A percentile compares a stretch with the other conserved stretches of the same genome.
Conservation (phyloP, 2,113 vertebrate genomes). For the Leucopsar rothschildi region DNA sequence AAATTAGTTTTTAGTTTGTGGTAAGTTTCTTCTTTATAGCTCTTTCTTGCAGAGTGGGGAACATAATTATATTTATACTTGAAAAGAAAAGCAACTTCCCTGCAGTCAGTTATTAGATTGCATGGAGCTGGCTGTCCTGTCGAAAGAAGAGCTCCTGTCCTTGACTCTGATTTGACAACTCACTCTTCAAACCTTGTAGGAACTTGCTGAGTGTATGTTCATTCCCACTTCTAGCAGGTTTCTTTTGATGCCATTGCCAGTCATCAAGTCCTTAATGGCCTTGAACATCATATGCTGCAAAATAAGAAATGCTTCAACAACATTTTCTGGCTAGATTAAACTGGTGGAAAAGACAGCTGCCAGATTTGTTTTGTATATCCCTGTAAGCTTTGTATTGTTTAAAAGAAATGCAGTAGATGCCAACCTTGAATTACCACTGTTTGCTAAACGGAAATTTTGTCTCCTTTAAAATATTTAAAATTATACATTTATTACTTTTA, state of each 20-base stretch:
- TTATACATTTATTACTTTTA: neutral
- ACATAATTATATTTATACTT: neutral
- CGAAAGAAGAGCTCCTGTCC: neutral
- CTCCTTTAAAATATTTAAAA: neutral
- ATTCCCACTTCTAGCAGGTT: neutral
- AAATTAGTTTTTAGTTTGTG: neutral
- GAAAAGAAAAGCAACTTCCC: neutral
- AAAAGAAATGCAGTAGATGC: neutral
- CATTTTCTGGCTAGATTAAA: neutral
- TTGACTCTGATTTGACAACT: neutral
- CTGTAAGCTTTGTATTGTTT: neutral
- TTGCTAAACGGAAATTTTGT: neutral
- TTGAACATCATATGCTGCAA: neutral
- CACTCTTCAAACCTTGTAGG: neutral
- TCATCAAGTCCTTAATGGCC: neutral
- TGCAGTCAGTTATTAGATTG: neutral
- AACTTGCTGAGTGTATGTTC: neutral
- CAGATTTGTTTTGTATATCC: neutral
- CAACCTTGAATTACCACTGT: neutral
- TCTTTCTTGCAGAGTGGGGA: neutral
- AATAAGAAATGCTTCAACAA: neutral
- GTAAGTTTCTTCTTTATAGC: neutral
- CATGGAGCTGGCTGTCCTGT: neutral
- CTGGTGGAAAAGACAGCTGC: neutral
- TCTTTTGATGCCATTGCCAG: neutral